Evolutionary conservation across 2,113 vertebrate genomes (phyloP).

Genomic region (Pungitius pungitius): DNA sequence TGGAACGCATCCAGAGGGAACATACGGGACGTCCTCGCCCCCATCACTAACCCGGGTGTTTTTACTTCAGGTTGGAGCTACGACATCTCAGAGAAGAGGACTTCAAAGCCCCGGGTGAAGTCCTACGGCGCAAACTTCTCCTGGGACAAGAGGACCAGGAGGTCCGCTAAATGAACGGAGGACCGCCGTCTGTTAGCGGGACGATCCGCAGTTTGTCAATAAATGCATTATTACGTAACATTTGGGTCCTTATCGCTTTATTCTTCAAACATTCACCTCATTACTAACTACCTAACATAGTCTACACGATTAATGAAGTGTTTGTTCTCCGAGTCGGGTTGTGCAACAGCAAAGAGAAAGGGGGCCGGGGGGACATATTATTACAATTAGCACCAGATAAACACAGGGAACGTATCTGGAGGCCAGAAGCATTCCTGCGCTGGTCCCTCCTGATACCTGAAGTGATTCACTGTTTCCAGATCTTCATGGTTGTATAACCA

Average conservation of each 20-base stretch:
- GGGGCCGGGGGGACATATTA: constrained; percentile 35
- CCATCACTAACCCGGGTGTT: constrained; percentile 62
- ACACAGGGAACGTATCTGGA: constrained; percentile 38
- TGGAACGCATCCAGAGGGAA: constrained; percentile 63
- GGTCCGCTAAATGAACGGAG: constrained; percentile 92
- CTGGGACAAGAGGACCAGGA: constrained; percentile 96
- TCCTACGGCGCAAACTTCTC: constrained; percentile 98
- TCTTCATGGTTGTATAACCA: constrained; percentile 3
- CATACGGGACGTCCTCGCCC: constrained; percentile 37
- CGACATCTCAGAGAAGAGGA: constrained; percentile 89
- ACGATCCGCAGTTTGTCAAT: constrained; percentile 63
- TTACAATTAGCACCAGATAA: constrained; percentile 62
- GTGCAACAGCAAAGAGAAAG: constrained; percentile 48
- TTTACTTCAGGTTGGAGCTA: constrained; percentile 92
- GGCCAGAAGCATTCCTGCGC: constrained; percentile 35
- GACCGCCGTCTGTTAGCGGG: constrained; percentile 72
- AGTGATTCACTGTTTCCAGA: constrained; percentile 37
- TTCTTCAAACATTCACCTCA: constrained; percentile 75
- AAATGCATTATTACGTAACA: constrained; percentile 71
- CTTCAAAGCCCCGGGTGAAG: constrained; percentile 92
- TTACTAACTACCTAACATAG: constrained; percentile 58
- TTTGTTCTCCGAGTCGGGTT: constrained; percentile 35
- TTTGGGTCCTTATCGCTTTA: constrained; percentile 58
- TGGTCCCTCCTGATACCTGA: constrained; percentile 46
- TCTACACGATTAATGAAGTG: constrained; percentile 57